Base-by-base conservation (phyloP, 1,140 invertebrate genomes). In the Zaprionus tsacasi region DNA sequence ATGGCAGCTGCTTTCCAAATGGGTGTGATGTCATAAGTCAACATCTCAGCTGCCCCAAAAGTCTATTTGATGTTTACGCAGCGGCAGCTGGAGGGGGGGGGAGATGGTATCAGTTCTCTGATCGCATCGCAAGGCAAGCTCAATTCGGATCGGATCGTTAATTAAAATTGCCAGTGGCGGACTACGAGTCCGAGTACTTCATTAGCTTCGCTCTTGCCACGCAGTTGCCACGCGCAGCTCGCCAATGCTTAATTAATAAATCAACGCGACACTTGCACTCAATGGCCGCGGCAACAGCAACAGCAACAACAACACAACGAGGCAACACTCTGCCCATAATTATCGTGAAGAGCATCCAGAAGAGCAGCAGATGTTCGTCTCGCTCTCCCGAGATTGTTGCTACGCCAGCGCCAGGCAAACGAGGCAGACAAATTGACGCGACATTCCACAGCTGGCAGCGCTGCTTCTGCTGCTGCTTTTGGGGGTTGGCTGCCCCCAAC, bases 181-280 rank as follows among this genome's bases (percentile, higher is more conserved):
- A 59, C 35, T n/a, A n/a, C 64, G 33, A 70, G 71, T 63, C 30
- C 52, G 80, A 88, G 83, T 88, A 87, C 83, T 87, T 87, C 83
- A 87, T 87, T 87, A 87, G 83, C 81, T 79, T 82, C 72, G 58
- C 67, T 15, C 64, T 45, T 64, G 79, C 48, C 76, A 78, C 63
- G 74, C 65, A 65, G 72, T 79, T 85, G 81, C 82, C 82, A 87
- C 82, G 82, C 82, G 82, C 71, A 82, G 73, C 76, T 81, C 89
- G 79, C 89, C 79, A 78, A 85, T 89, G 80, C 86, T 91, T 91
- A 91, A 91, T 91, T 91, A 91, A 91, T 91, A 91, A 91, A 91
- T 91, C 90, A 91, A 91, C 90, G 90, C 82, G 90, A 90, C 90
- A 91, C 86, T 90, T 91, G 86, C 82, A 91, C 85, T 90, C 87